Percentiles rank a stretch among this genome's conserved stretches.
Evolutionary conservation across 2,888 invertebrate genomes (phyloP).

Genomic region (Gonocerus acuteangulatus): DNA sequence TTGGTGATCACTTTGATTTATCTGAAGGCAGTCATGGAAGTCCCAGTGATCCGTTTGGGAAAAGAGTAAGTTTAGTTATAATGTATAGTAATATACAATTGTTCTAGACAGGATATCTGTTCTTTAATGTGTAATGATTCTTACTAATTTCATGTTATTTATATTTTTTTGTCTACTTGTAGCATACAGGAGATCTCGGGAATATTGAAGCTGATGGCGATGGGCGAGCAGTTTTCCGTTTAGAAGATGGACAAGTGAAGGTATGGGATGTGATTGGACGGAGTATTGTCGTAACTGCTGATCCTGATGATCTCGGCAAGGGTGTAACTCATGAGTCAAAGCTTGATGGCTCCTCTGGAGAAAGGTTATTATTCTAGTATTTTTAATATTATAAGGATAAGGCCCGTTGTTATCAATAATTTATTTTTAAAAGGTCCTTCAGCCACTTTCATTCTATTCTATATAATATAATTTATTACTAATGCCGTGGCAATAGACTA

Average conservation of each 20-base stretch:
- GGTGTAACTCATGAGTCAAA: constrained; percentile 48
- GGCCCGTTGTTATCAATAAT: too few relatives aligned
- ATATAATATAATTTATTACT: too few relatives aligned
- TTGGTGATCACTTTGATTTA: constrained; percentile 58
- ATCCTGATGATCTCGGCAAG: constrained; percentile 54
- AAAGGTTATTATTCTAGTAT: constrained; percentile 44
- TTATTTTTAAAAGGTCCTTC: too few relatives aligned
- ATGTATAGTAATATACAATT: too few relatives aligned
- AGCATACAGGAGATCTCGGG: constrained; percentile 60
- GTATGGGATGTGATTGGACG: constrained; percentile 69
- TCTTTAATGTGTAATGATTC: too few relatives aligned
- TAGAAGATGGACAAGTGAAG: constrained; percentile 54
- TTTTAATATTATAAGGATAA: too few relatives aligned
- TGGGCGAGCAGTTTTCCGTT: constrained; percentile 59
- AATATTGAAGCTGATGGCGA: constrained; percentile 53
- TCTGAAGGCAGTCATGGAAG: constrained; percentile 48
- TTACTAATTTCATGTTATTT: too few relatives aligned
- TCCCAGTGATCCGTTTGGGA: constrained; percentile 44
- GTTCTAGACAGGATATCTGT: too few relatives aligned
- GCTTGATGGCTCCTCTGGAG: constrained; percentile 57
- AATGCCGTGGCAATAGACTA: too few relatives aligned
- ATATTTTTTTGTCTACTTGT: too few relatives aligned
- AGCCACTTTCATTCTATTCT: too few relatives aligned
- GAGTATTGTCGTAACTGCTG: constrained; percentile 63
- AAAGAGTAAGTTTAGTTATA: constrained; percentile 46